Conservation (phyloP, 1,140 invertebrate species). For the Olivierus martensii region DNA sequence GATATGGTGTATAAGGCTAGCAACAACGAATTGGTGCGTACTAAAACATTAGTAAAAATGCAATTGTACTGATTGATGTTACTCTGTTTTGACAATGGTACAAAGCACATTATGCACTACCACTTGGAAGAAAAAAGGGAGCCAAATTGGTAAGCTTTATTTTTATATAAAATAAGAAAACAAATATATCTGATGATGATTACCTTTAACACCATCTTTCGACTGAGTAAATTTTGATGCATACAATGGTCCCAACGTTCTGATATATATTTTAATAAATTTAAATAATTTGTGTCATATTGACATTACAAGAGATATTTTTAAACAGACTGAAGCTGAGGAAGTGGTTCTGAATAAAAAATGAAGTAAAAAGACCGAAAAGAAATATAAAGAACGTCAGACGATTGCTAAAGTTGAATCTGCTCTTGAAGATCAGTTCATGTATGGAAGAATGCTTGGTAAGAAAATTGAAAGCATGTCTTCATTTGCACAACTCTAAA, state of each 20-base stretch:
- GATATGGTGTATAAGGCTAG: constrained; percentile 99
- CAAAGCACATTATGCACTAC: constrained; percentile 87
- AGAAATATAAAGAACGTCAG: constrained; percentile 87
- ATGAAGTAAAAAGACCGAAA: constrained; percentile 76
- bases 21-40: constrained; percentile 97
- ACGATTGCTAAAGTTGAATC: constrained; percentile 84
- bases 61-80: constrained; percentile 93
- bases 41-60: constrained; percentile 99
- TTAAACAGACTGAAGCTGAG: constrained; percentile 70
- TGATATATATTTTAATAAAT: too few species aligned
- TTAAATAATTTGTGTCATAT: too few species aligned
- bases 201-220: constrained; percentile 19
- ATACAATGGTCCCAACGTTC: too few species aligned
- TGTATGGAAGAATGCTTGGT: constrained; percentile 85
- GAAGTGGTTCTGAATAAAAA: constrained; percentile 89
- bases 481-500: too few species aligned
- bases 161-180: background rate
- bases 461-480: too few species aligned
- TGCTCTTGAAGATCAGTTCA: constrained; percentile 90
- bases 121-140: constrained; percentile 90
- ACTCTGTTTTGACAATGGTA: constrained; percentile 99
- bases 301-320: too few species aligned
- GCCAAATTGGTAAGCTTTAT: constrained; percentile 65
- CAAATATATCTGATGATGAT: background rate
- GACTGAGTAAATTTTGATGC: too few species aligned